Conservation (phyloP, 1,140 invertebrate genomes). For the Macrosteles quadrilineatus region DNA sequence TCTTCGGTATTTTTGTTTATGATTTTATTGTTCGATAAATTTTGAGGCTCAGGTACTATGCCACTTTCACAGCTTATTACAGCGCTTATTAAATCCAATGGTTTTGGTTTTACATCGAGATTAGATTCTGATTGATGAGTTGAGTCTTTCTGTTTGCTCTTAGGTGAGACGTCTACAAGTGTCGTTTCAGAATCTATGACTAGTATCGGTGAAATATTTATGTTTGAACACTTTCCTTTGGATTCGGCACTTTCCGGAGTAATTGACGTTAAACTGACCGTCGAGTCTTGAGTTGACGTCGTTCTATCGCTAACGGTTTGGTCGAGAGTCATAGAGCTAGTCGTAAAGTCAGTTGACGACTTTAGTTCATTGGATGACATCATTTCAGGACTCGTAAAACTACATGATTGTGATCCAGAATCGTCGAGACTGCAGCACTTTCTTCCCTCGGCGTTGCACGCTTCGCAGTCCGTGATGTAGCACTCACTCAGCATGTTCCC, state of each 20-base stretch:
- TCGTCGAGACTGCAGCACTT: conserved; percentile 31
- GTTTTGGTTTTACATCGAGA: too few species aligned
- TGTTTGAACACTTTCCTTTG: not conserved
- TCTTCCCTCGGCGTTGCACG: conserved; percentile 25
- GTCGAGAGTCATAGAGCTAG: conserved; percentile 28
- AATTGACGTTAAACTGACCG: conserved; percentile 37
- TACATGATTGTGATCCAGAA: conserved; percentile 27
- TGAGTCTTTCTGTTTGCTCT: not conserved
- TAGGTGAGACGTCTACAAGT: not conserved
- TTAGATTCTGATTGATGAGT: conserved; percentile 21
- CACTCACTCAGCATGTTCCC: conserved; percentile 22
- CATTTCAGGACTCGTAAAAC: conserved; percentile 32
- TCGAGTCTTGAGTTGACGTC: conserved; percentile 39
- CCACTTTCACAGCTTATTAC: conserved; percentile 26
- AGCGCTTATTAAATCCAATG: not conserved
- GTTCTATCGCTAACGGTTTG: conserved; percentile 39
- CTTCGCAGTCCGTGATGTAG: conserved; percentile 33
- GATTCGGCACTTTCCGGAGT: conserved; percentile 33
- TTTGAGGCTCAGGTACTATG: not conserved
- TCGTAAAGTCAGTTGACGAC: conserved; percentile 33
- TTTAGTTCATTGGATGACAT: conserved; percentile 31
- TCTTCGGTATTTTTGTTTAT: too few species aligned
- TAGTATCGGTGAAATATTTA: conserved; percentile 23
- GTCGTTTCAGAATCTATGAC: conserved; percentile 8
- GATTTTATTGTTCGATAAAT: too few species aligned